These are phyloP conservation scores for Origma solitaria DNA, from an alignment of 2,113 vertebrate genomes.

Conservation along the genomic window DNA sequence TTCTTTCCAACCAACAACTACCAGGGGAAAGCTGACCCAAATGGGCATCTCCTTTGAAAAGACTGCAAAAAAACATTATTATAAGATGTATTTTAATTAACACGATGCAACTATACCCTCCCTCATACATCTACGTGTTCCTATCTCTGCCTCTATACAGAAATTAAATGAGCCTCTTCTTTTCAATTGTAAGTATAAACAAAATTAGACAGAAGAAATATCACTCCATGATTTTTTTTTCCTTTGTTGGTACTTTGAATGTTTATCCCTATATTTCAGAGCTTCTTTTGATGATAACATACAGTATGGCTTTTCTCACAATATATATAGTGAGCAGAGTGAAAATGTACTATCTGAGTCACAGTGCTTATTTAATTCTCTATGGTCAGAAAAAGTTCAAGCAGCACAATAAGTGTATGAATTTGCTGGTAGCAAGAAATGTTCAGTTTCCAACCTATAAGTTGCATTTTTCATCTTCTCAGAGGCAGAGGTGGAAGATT, in stretches of 20 bases:
- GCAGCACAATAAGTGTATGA: neutral
- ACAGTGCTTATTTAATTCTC: neutral
- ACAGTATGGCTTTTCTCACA: neutral
- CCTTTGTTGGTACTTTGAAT: neutral
- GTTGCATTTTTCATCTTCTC: neutral
- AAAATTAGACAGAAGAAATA: neutral
- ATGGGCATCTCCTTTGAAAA: neutral
- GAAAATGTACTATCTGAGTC: neutral
- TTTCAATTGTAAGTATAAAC: neutral
- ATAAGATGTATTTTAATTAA: neutral
- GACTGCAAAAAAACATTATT: neutral
- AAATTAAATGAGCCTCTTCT: neutral
- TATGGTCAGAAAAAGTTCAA: neutral
- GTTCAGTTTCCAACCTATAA: neutral
- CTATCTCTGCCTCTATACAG: neutral
- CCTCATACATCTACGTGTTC: neutral
- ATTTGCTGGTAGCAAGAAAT: neutral
- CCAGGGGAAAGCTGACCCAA: neutral
- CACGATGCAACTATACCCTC: neutral
- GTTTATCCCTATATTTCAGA: neutral
- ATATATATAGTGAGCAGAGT: neutral
- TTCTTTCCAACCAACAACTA: neutral
- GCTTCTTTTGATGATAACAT: neutral
- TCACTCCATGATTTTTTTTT: neutral
- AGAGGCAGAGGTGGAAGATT: accelerated